A percentile compares a stretch with the other conserved stretches of the same genome.
Conservation (phyloP, 2,113 vertebrate genomes). For the Sphyrna mokarran region DNA sequence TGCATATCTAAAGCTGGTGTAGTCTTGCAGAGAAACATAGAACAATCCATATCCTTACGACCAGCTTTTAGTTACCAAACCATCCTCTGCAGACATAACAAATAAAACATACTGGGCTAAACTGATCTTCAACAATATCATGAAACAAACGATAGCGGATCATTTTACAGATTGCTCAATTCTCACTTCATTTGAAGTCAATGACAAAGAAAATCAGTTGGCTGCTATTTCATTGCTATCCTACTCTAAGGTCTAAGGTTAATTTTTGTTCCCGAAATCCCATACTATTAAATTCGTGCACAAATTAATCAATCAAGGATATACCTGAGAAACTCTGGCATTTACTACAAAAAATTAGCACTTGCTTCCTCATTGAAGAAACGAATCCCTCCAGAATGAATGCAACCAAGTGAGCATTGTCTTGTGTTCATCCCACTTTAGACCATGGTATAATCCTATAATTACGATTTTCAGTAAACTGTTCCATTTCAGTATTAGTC, state of each 20-base stretch:
- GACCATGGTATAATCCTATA: not conserved
- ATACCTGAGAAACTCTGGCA: not conserved
- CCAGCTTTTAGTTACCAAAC: not conserved
- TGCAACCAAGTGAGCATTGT: not conserved
- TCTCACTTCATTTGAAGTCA: not conserved
- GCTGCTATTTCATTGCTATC: not conserved
- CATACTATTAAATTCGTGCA: not conserved
- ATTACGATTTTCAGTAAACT: not conserved
- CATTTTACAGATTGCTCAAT: not conserved
- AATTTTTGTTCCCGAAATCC: not conserved
- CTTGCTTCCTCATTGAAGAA: not conserved
- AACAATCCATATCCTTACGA: not conserved
- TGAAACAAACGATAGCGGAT: not conserved
- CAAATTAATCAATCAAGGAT: not conserved
- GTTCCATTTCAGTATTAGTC: not conserved
- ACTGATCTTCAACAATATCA: not conserved
- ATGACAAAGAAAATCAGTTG: not conserved
- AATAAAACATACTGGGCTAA: not conserved
- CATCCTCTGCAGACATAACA: not conserved
- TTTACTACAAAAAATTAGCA: not conserved
- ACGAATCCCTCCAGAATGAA: not conserved
- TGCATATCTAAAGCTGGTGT: not conserved
- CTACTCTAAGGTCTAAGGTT: not conserved
- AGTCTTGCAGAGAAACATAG: not conserved
- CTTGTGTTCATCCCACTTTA: not conserved